These are phyloP conservation scores for Papilio elwesi DNA, from an alignment of 2,888 invertebrate genomes.

Conservation along the genomic window DNA sequence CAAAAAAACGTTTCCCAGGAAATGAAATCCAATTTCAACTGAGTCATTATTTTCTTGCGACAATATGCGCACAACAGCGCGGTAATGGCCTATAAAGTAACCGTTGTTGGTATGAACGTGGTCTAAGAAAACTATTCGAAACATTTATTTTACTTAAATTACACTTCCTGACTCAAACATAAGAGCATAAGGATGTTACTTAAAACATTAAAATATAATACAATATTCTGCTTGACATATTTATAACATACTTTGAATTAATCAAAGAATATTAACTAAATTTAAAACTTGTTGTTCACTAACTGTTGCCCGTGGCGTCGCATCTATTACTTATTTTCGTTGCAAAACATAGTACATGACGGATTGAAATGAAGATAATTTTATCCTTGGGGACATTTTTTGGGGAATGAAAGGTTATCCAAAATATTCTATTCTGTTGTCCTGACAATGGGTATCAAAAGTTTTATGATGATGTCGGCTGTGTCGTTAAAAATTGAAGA, in stretches of 20 bases:
- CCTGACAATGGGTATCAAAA: too few relatives aligned
- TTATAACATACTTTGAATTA: background rate
- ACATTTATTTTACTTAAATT: constrained; percentile 15
- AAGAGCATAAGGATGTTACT: background rate
- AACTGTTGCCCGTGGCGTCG: background rate
- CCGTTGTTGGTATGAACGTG: background rate
- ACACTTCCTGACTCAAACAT: constrained; percentile 14
- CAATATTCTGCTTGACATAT: constrained; percentile 6
- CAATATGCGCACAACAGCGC: background rate
- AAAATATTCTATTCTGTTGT: too few relatives aligned
- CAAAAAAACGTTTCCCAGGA: background rate
- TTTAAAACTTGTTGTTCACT: background rate
- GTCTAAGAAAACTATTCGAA: constrained; percentile 7
- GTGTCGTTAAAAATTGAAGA: too few relatives aligned
- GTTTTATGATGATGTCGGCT: too few relatives aligned
- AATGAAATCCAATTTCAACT: background rate
- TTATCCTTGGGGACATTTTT: too few relatives aligned
- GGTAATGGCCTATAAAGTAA: constrained; percentile 5
- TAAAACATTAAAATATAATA: background rate
- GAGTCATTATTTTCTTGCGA: background rate
- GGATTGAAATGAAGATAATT: too few relatives aligned
- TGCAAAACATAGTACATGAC: background rate
- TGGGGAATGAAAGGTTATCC: too few relatives aligned
- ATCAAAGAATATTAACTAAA: background rate
- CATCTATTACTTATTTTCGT: background rate